phyloP scores from a whole-genome alignment of 2,113 vertebrate genomes.

The Gambusia holbrooki region DNA sequence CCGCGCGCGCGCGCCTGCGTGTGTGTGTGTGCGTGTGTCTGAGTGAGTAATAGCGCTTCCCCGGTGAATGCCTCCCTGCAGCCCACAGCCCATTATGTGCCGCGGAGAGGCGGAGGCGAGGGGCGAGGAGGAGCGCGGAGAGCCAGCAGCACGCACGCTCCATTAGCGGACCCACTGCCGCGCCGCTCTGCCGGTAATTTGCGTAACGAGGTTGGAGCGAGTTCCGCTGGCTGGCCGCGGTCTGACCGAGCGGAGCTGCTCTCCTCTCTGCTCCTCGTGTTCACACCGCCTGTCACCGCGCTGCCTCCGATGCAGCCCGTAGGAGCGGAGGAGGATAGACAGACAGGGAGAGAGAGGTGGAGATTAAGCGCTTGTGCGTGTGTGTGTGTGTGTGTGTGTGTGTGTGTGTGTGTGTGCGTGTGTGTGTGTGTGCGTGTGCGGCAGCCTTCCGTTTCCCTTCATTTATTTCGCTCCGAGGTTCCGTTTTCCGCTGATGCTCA shows the following conservation, averaged over 20 bases:
- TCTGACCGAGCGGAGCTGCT: constrained; percentile 58
- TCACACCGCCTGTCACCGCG: constrained; percentile 36
- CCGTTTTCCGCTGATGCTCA: constrained; percentile 64
- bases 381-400: background rate
- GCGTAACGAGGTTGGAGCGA: constrained; percentile 76
- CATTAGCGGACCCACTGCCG: constrained; percentile 78
- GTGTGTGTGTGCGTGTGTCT: constrained; percentile 32
- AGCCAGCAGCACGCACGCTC: constrained; percentile 73
- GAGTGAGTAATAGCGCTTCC: constrained; percentile 73
- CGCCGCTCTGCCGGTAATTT: constrained; percentile 78
- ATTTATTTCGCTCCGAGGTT: background rate
- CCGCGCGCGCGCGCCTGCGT: constrained; percentile 52
- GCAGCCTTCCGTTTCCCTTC: constrained; percentile 1
- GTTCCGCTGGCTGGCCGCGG: constrained; percentile 48
- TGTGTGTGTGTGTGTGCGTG: constrained; percentile 1
- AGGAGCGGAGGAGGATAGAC: constrained; percentile 19
- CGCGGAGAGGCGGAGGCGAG: constrained; percentile 48
- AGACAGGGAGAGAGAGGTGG: constrained; percentile 4
- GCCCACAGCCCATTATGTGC: constrained; percentile 69
- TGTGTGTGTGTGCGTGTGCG: background rate
- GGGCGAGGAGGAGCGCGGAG: constrained; percentile 32
- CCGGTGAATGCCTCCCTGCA: constrained; percentile 68
- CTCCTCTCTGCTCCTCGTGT: constrained; percentile 6
- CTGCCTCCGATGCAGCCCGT: constrained; percentile 44
- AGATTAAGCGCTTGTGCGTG: background rate